Conservation (phyloP, 1,140 invertebrate species). For the Drosophila repleta region DNA sequence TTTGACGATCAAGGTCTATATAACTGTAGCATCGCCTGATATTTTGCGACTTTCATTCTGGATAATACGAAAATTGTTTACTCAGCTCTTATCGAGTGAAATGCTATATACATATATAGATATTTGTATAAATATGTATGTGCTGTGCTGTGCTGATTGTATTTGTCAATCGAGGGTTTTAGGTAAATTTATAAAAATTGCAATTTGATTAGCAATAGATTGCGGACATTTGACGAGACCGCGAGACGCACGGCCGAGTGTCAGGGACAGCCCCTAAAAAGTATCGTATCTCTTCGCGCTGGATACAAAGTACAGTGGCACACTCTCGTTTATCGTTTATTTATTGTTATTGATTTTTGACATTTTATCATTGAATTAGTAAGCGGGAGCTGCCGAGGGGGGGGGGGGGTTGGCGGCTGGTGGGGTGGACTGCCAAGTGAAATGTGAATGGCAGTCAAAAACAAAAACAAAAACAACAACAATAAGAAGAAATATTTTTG, state of each 20-base stretch:
- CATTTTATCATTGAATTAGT: slow-evolving; percentile 82
- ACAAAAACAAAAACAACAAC: slow-evolving; percentile 25
- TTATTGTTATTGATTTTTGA: slow-evolving; percentile 82
- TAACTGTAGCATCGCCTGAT: not conserved
- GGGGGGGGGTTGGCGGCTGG: not conserved
- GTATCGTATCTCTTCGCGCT: slow-evolving; percentile 32
- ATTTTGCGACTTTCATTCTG: not conserved
- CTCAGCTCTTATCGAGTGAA: not conserved
- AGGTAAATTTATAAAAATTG: slow-evolving; percentile 78
- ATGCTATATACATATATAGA: not conserved
- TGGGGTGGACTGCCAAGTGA: slow-evolving; percentile 22
- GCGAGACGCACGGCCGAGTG: slow-evolving; percentile 36
- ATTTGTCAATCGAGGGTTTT: slow-evolving; percentile 53
- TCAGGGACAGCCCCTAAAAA: slow-evolving; percentile 33
- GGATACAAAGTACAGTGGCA: slow-evolving; percentile 71
- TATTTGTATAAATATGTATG: not conserved
- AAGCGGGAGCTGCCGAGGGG: slow-evolving; percentile 2
- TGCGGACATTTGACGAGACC: slow-evolving; percentile 35
- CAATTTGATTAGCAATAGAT: slow-evolving; percentile 71
- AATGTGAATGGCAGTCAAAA: slow-evolving; percentile 43
- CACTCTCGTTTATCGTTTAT: slow-evolving; percentile 78
- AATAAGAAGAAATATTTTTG: slow-evolving; percentile 16
- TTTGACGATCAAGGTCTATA: not conserved
- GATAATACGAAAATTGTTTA: slow-evolving; percentile 4
- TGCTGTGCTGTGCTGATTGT: slow-evolving; percentile 15